These are phyloP conservation scores for Phalanger gymnotis DNA, from an alignment of 2,797 vertebrate species.

Conservation along the genomic window DNA sequence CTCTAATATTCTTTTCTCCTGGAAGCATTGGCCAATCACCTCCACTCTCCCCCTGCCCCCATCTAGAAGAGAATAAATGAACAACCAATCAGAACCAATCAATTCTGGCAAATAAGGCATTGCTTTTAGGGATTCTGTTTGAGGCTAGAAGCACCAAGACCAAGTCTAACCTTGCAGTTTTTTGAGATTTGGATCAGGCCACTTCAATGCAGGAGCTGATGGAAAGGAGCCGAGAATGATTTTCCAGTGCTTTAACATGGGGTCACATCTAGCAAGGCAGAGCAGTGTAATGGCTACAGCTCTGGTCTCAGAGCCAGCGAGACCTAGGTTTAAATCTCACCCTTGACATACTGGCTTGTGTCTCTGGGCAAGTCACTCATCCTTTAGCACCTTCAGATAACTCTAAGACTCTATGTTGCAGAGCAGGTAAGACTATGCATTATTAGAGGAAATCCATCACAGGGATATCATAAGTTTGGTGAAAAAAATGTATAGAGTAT, in stretches of 20 bases:
- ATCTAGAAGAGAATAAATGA: not conserved
- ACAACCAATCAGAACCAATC: not conserved
- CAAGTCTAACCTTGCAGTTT: not conserved
- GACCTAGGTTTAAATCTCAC: not conserved
- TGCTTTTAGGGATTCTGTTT: not conserved
- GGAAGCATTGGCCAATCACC: not conserved
- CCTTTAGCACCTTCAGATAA: not conserved
- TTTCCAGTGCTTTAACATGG: not conserved
- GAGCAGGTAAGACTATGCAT: not conserved
- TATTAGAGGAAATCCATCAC: not conserved
- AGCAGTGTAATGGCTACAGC: not conserved
- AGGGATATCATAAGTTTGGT: not conserved
- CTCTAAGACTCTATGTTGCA: not conserved
- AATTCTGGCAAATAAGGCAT: not conserved
- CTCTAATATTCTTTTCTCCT: not conserved
- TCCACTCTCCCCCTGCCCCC: too few species aligned
- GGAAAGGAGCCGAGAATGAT: not conserved
- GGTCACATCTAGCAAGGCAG: not conserved
- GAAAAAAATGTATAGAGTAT: not conserved
- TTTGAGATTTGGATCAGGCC: not conserved
- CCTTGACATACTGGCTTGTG: not conserved
- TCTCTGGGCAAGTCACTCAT: not conserved
- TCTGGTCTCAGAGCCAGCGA: not conserved
- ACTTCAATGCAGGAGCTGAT: not conserved
- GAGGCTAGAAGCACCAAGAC: not conserved